A percentile compares a stretch with the other conserved stretches of the same genome.
phyloP scores from a whole-genome alignment of 2,113 vertebrate genomes.

The Uria lomvia region DNA sequence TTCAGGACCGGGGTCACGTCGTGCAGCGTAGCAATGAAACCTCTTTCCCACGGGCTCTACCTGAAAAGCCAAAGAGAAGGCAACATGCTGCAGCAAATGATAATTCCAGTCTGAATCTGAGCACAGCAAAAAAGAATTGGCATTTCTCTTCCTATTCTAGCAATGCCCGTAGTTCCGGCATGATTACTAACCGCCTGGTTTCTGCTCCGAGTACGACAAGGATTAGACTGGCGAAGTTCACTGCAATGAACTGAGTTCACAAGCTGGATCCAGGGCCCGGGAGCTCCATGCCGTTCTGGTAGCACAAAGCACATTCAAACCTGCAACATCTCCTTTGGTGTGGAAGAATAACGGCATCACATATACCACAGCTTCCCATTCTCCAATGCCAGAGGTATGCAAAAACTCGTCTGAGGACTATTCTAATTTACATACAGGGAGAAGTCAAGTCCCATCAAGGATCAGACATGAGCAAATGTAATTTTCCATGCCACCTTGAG shows the following conservation, averaged over 20 bases:
- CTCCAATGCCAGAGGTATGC: not conserved
- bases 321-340: not conserved
- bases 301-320: not conserved
- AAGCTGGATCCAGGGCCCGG: not conserved
- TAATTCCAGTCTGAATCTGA: not conserved
- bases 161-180: rapidly evolving
- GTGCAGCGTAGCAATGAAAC: not conserved
- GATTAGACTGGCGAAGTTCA: not conserved
- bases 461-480: not conserved
- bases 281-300: rapidly evolving
- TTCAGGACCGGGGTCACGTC: rapidly evolving
- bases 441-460: not conserved
- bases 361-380: not conserved
- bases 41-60: not conserved
- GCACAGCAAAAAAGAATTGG: not conserved
- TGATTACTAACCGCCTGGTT: not conserved
- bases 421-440: not conserved
- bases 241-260: not conserved
- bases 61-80: not conserved
- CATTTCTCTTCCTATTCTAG: not conserved
- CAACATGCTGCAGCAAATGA: not conserved
- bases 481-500: not conserved
- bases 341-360: not conserved
- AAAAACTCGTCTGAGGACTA: not conserved
- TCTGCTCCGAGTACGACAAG: rapidly evolving